phyloP scores from a whole-genome alignment of 2,797 vertebrate genomes.

The Pempheris klunzingeri region DNA sequence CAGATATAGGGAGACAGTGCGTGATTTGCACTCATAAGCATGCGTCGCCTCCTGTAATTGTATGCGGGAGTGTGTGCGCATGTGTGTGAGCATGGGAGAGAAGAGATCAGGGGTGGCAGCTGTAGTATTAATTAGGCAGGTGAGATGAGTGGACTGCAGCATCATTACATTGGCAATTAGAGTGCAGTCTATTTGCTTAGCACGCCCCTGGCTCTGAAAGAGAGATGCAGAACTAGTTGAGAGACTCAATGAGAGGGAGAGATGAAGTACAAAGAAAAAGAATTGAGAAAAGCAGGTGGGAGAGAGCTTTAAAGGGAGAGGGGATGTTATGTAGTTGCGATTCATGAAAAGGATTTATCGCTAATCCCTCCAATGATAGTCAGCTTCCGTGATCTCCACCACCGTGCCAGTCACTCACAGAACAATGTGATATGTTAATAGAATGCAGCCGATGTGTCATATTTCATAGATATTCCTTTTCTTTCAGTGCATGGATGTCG shows the following conservation, averaged over 20 bases:
- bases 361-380: constrained; percentile 64
- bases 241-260: neutral
- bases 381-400: constrained; percentile 59
- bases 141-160: constrained; percentile 70
- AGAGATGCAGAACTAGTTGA: constrained; percentile 18
- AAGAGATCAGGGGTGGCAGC: constrained; percentile 45
- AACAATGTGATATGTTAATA: constrained; percentile 57
- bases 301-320: constrained; percentile 46
- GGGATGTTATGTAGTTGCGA: constrained; percentile 47
- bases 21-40: constrained; percentile 22
- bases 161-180: constrained; percentile 71
- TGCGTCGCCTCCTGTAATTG: neutral
- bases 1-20: neutral
- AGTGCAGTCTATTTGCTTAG: constrained; percentile 55
- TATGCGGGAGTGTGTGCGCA: neutral
- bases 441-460: constrained; percentile 35
- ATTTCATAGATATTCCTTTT: constrained; percentile 31
- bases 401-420: constrained; percentile 53
- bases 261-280: constrained; percentile 29
- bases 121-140: constrained; percentile 75
- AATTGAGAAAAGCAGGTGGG: constrained; percentile 52
- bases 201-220: constrained; percentile 34
- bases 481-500: constrained; percentile 31
- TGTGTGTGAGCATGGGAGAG: neutral
- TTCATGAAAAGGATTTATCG: constrained; percentile 64